Conservation (phyloP, 1,140 invertebrate species). For the Proales similis region DNA sequence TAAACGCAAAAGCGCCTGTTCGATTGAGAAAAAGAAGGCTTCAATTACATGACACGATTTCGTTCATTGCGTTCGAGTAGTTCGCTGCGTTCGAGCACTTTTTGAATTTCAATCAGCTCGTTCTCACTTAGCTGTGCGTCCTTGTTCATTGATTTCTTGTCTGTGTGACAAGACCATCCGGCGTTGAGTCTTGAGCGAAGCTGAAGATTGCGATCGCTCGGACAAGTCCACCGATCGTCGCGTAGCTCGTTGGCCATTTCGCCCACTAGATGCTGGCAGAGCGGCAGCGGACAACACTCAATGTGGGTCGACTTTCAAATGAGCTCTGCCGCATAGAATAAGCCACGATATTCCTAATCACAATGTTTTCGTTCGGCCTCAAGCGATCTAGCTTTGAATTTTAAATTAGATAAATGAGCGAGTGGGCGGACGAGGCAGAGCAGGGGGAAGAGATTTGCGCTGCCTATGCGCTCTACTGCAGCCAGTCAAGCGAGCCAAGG, state of each 20-base stretch:
- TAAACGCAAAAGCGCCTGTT: neutral
- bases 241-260: conserved; percentile 32
- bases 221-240: conserved; percentile 35
- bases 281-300: no score
- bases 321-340: no score
- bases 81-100: conserved; percentile 34
- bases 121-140: conserved; percentile 15
- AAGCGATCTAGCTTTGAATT: no score
- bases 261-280: no score
- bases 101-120: conserved; percentile 34
- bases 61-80: conserved; percentile 9
- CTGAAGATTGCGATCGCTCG: conserved; percentile 33
- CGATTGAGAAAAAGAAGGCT: neutral
- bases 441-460: no score
- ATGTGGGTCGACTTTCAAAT: no score
- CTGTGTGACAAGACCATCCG: conserved; percentile 34
- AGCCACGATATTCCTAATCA: no score
- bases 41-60: conserved; percentile 21
- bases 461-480: no score
- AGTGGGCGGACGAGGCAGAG: no score
- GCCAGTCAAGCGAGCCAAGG: no score
- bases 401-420: no score
- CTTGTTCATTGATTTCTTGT: conserved; percentile 28
- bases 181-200: conserved; percentile 25
- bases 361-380: no score